Evolutionary conservation across 2,888 invertebrate species (phyloP), one percentile per base, ranked within the genome.

Genomic region (Euplexia lucipara): DNA sequence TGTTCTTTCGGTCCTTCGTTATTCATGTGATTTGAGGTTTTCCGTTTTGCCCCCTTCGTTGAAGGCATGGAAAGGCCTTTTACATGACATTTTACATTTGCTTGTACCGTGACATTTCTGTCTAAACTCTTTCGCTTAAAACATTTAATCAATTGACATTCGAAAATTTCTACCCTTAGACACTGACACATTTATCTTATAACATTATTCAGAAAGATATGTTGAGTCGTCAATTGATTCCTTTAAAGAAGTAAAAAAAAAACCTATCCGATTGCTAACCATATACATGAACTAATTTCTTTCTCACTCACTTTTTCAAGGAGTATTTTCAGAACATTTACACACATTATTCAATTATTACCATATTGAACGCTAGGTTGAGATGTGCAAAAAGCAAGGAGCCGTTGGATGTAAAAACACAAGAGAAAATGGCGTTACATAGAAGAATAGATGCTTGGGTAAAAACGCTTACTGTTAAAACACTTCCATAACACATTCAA

Each of bases 261-360:
- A 44, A 37, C 6, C 6, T 14, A 18, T 6, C 20, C 73, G 47
- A 65, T 52, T 73, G 47, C 39, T 45, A 26, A 2, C 26, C 26
- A 26, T 26, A 5, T 3, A 52, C 52, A 68, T 73, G 53, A 32
- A 66, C 66, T 53, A 10, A 48, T 48, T 72, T 42, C 32, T 73
- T 51, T 65, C 41, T 39, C 20, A 37, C 20, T n/a, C 26, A 39
- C 37, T 52, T 68, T 68, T 70, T 51, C 44, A 42, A 22, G 32
- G 9, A 68, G 51, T 68, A 52, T 75, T 70, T 75, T 68, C 75
- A 39, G 76, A 61, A 52, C 56, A 75, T 69, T 75, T 56, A 57
- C 39, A 57, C 76, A 75, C 45, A 72, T 72, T 72, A 76, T 72
- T 72, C 71, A 76, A 70, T 76, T 76, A 76, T 76, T 72, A 72